These are phyloP conservation scores for Dromas ardeola DNA, from an alignment of 2,113 vertebrate species.

Conservation along the genomic window DNA sequence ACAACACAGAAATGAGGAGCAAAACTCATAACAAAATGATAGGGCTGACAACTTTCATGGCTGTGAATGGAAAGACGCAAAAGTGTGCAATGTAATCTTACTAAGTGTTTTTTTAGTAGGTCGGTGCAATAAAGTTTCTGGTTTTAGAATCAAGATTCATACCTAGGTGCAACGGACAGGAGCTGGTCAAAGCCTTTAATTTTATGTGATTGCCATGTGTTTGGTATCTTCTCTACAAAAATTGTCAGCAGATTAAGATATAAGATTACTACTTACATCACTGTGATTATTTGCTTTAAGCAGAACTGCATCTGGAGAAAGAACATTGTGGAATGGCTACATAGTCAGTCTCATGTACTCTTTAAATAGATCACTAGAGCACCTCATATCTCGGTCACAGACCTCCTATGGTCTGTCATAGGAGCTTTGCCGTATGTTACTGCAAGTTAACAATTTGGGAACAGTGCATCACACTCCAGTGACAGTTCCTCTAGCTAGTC, in stretches of 20 bases:
- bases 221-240: background rate
- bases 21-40: slow-evolving; percentile 11
- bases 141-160: slow-evolving; percentile 13
- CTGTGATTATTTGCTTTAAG: background rate
- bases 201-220: background rate
- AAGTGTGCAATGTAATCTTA: background rate
- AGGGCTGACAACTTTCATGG: background rate
- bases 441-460: background rate
- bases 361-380: background rate
- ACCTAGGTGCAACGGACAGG: background rate
- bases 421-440: background rate
- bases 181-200: background rate
- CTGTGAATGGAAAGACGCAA: slow-evolving; percentile 20
- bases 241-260: background rate
- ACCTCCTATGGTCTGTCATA: background rate
- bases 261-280: background rate
- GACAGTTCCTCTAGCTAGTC: background rate
- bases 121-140: background rate
- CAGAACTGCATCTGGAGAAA: background rate
- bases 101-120: background rate
- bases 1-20: background rate
- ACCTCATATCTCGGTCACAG: background rate
- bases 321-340: background rate
- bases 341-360: background rate
- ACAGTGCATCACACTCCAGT: background rate